A percentile compares a stretch with the other conserved stretches of the same genome.
phyloP scores from a whole-genome alignment of 2,888 invertebrate genomes.

The Cyclophora punctaria region DNA sequence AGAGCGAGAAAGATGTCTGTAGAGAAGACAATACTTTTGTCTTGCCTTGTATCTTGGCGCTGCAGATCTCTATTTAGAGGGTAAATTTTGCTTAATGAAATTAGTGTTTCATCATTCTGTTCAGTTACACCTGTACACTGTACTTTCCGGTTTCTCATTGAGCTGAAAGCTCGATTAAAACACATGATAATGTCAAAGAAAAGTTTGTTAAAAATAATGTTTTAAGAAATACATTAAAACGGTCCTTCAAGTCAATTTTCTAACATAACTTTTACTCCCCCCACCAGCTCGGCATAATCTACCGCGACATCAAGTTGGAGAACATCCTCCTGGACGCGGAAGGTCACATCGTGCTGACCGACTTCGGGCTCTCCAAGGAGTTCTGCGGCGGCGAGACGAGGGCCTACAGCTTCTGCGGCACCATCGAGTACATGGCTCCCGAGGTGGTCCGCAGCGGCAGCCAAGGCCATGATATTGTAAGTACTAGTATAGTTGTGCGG shows the following conservation, averaged over 20 bases:
- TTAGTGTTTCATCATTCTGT: too few species aligned
- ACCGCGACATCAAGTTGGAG: constrained; percentile 97
- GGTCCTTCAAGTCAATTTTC: too few species aligned
- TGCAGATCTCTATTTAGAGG: too few species aligned
- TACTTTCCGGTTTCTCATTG: too few species aligned
- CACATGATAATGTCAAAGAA: too few species aligned
- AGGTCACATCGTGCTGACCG: constrained; percentile 97
- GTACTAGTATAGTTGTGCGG: constrained; percentile 45
- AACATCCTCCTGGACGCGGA: constrained; percentile 95
- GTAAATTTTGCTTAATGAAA: too few species aligned
- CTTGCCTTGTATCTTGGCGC: too few species aligned
- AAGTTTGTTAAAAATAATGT: too few species aligned
- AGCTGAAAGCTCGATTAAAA: too few species aligned
- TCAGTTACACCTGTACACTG: too few species aligned
- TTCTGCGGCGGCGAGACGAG: constrained; percentile 84
- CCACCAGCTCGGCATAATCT: constrained; percentile 94
- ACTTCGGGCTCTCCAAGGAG: constrained; percentile 98
- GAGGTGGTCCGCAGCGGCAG: constrained; percentile 88
- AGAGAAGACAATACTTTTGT: too few species aligned
- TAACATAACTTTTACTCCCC: not conserved
- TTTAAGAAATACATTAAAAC: not conserved
- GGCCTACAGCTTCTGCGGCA: constrained; percentile 98
- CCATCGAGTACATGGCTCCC: constrained; percentile 99
- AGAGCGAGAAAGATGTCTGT: too few species aligned
- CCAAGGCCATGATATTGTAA: constrained; percentile 95